Evolutionary conservation across 2,113 vertebrate genomes (phyloP).

Genomic region (Panthera leo): DNA sequence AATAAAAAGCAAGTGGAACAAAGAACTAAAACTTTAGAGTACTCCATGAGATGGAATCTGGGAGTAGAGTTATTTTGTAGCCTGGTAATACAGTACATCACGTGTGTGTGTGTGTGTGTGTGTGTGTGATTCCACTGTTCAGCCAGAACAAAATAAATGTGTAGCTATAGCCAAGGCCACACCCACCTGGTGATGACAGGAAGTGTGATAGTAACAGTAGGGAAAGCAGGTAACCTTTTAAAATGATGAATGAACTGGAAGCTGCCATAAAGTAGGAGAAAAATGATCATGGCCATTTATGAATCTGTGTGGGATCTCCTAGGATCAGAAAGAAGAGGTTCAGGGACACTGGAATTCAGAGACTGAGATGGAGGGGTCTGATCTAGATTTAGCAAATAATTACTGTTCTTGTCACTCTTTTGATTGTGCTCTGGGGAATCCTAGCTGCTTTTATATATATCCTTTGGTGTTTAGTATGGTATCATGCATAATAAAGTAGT

Average conservation of each 20-base stretch:
- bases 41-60: background rate
- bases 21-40: background rate
- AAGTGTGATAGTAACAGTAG: background rate
- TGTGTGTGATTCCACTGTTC: background rate
- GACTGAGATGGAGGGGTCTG: background rate
- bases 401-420: background rate
- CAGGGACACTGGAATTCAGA: background rate
- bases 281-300: background rate
- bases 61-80: background rate
- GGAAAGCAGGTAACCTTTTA: background rate
- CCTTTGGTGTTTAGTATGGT: background rate
- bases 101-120: background rate
- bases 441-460: background rate
- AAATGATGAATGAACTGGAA: background rate
- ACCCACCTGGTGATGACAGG: background rate
- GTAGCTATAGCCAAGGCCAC: background rate
- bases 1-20: background rate
- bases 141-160: background rate
- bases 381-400: background rate
- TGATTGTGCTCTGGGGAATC: background rate
- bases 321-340: background rate
- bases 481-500: background rate
- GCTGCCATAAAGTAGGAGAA: background rate
- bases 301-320: background rate
- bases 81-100: background rate